Base-by-base conservation (phyloP, 2,888 invertebrate genomes). In the Melanostoma mellinum region DNA sequence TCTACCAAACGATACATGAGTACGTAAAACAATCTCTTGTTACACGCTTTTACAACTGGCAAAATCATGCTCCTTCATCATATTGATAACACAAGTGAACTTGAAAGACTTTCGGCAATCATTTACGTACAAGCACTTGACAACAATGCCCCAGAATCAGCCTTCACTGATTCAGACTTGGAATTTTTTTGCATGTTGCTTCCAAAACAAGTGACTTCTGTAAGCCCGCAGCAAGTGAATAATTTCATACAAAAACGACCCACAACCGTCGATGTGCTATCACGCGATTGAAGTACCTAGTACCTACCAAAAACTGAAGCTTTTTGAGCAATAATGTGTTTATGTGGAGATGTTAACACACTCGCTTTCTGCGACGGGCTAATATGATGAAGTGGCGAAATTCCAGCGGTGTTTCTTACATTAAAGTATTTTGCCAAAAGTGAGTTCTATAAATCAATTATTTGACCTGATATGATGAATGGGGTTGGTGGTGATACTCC, bases 331-430 rank as follows among this genome's bases (percentile, higher is more conserved):
- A 71, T 65, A 71, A 80, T 80, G 58, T 80, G 72, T 76, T 76
- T 76, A 72, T 76, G 81, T 72, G 76, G 72, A 76, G 72, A 81
- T 68, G 71, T 81, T 81, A 81, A 81, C 80, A 76, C 81, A 72
- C 67, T 53, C 60, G 71, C 53, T 30, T 32, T 61, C 67, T 4
- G 30, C 33, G 53, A 52, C 35, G 42, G 52, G 38, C 50, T 44
- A 50, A 81, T 20, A 20, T 81, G 76, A 81, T 76, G 44, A 81
- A 81, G 76, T 81, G 76, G 81, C 71, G 58, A 76, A 76, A 76
- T 61, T 61, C 46, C 48, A 48, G 52, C 58, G 53, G 53, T 38
- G 60, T 58, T 63, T 53, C 44, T 30, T 38, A 38, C 9, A 78
- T 60, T 78, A 52, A 72, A 78, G 58, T 20, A 50, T 58, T 65